Percentiles rank a stretch among this genome's conserved stretches.
Conservation (phyloP, 2,113 vertebrate species). For the Anthoscopus minutus region DNA sequence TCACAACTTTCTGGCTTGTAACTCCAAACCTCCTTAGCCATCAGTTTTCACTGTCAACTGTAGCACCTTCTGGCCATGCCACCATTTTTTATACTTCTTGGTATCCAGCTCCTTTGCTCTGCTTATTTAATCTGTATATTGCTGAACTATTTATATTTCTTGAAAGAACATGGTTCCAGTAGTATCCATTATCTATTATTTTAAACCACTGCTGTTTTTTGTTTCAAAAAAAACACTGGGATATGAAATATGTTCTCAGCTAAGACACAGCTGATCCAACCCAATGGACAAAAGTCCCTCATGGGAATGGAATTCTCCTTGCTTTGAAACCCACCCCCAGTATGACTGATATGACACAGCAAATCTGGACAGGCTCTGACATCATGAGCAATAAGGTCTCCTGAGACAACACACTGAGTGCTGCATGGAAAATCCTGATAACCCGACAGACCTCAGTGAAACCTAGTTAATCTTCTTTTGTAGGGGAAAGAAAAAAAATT, state of each 20-base stretch:
- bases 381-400: background rate
- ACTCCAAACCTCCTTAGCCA: background rate
- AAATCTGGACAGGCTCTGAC: background rate
- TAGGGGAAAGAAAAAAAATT: background rate
- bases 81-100: background rate
- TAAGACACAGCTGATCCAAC: background rate
- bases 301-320: background rate
- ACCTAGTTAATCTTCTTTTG: background rate
- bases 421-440: background rate
- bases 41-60: background rate
- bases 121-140: background rate
- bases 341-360: background rate
- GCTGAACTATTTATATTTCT: background rate
- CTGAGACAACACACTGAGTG: background rate
- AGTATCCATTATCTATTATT: background rate
- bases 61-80: background rate
- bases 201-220: background rate
- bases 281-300: background rate
- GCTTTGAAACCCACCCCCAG: background rate
- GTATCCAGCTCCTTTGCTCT: accelerated
- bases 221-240: background rate
- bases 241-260: background rate
- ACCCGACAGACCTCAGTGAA: background rate
- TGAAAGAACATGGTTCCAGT: background rate
- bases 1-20: background rate